A percentile compares a stretch with the other conserved stretches of the same genome.
These are phyloP conservation scores for Patagioenas fasciata DNA, from an alignment of 2,113 vertebrate genomes.

Conservation along the genomic window DNA sequence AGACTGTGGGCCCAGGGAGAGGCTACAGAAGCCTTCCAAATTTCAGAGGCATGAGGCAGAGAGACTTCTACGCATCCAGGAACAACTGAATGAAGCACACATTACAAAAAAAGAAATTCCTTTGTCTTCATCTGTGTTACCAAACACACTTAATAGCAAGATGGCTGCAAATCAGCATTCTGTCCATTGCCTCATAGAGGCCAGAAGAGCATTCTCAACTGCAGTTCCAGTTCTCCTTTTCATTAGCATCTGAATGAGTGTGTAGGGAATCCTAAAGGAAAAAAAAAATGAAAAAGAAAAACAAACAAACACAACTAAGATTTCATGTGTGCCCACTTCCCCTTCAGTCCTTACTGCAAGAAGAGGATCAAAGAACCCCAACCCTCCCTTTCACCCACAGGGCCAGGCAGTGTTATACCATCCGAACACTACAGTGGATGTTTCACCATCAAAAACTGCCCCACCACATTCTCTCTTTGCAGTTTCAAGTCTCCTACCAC, in stretches of 20 bases:
- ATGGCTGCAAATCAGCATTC: neutral
- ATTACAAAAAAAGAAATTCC: neutral
- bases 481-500: neutral
- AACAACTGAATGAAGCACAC: neutral
- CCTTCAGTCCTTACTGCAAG: neutral
- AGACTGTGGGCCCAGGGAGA: neutral
- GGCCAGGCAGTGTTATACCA: neutral
- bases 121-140: neutral
- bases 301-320: accelerated
- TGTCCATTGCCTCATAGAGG: neutral
- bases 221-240: conserved; percentile 50
- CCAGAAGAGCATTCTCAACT: neutral
- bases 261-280: neutral
- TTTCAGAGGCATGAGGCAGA: neutral
- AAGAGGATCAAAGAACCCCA: neutral
- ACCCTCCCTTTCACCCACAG: neutral
- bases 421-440: neutral
- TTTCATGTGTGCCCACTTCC: neutral
- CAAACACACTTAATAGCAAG: neutral
- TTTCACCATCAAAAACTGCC: neutral
- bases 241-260: neutral
- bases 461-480: neutral
- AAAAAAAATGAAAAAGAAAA: too few relatives aligned
- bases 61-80: neutral
- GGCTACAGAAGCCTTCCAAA: neutral